Percentiles rank a stretch among this genome's conserved stretches.
These are phyloP conservation scores for Lamprotornis superbus DNA, from an alignment of 2,113 vertebrate genomes.

Conservation along the genomic window DNA sequence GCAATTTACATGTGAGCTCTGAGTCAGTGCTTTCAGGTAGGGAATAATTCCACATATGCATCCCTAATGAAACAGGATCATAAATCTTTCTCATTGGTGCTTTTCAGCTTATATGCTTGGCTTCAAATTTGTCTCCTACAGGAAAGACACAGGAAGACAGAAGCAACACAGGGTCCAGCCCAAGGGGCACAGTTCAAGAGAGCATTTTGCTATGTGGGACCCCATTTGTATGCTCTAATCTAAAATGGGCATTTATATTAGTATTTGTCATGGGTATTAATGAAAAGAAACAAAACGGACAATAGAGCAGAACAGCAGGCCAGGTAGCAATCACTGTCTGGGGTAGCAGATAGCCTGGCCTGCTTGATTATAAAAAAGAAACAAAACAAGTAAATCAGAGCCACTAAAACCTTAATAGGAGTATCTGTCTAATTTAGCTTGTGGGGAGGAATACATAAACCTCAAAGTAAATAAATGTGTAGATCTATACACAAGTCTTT, in stretches of 20 bases:
- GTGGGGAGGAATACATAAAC: not conserved
- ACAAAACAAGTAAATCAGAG: not conserved
- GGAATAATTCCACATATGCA: conserved; percentile 22
- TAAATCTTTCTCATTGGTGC: conserved; percentile 22
- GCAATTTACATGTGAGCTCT: conserved; percentile 42
- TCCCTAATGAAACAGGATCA: not conserved
- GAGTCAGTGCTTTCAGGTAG: conserved; percentile 33
- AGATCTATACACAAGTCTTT: not conserved
- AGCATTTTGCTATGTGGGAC: not conserved
- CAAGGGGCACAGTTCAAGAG: not conserved
- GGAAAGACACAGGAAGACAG: not conserved
- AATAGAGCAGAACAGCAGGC: not conserved
- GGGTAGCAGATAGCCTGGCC: not conserved
- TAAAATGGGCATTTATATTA: not conserved
- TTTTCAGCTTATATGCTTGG: not conserved
- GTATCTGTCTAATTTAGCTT: not conserved
- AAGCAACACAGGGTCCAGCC: not conserved
- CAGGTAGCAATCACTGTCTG: not conserved
- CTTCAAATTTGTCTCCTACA: not conserved
- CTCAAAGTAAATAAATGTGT: not conserved
- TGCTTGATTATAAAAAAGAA: not conserved
- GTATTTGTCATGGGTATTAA: not conserved
- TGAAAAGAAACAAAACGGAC: not conserved
- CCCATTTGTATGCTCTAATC: not conserved
- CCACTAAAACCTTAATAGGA: not conserved